Percentiles rank a stretch among this genome's conserved stretches.
These are phyloP conservation scores for Diplosoma virens DNA, from an alignment of 23 tunicate genomes.

Conservation along the genomic window DNA sequence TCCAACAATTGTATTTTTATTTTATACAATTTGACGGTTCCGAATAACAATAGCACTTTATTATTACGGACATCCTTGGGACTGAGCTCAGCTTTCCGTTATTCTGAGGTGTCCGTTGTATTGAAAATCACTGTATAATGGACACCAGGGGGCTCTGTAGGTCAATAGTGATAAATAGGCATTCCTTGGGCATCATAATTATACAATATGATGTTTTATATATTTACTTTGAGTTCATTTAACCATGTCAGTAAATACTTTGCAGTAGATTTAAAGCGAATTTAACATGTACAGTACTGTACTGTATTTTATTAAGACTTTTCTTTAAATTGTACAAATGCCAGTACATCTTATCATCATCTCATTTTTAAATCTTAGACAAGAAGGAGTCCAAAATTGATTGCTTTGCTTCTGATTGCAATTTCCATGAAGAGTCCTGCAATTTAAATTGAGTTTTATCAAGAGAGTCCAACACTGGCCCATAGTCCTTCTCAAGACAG, in stretches of 20 bases:
- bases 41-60: background rate
- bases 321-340: background rate
- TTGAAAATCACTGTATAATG: background rate
- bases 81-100: background rate
- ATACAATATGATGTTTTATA: no score
- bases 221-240: no score
- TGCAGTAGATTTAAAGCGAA: background rate
- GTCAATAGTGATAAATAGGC: background rate
- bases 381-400: background rate
- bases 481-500: no score
- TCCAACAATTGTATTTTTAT: no score
- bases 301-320: background rate
- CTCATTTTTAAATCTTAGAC: background rate
- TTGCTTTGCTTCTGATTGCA: background rate
- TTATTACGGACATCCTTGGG: conserved; percentile 2
- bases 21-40: no score
- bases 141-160: background rate
- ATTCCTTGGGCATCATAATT: no score
- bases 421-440: conserved; percentile 13
- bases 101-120: background rate
- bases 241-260: no score
- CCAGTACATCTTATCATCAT: background rate
- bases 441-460: conserved; percentile 3
- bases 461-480: no score
- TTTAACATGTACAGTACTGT: background rate